Base-by-base conservation (phyloP, 2,797 vertebrate genomes). In the Mormyrops boulengeri region DNA sequence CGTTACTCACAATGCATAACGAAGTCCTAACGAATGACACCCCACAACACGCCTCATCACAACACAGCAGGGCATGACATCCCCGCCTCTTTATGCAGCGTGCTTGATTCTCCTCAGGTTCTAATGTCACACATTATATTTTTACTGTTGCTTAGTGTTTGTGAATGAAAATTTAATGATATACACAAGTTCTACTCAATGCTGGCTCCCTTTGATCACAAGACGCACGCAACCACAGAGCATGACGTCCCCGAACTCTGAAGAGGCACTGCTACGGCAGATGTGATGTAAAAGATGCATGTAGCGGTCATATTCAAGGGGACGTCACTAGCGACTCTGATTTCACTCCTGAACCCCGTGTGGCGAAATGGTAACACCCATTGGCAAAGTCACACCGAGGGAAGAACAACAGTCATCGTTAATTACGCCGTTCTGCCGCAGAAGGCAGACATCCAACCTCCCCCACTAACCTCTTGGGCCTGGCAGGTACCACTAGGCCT, bases 191-290 rank as follows among this genome's bases (percentile, higher is more conserved):
- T 38, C 66, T 73, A 17, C 66, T 38, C 12, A 17, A 73, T 1
- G 30, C 0, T 80, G 73, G 17, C 38, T 44, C 6, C 34, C 17
- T 80, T 80, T 44, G 73, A 44, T 47, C 73, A n/a, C 17, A 8
- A 38, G 66, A 73, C 4, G 30, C 66, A 73, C 30, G 30, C 12
- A 73, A 2, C 14, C 89, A 88, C 77, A 53, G n/a, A 85, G 80
- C 89, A 90, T 91, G 91, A 91, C 91, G 88, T 90, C 89, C 7
- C 12, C 55, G 30, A 86, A 66, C 82, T 60, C 47, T 84, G 60
- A 22, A 52, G 47, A 52, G 66, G 62, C 19, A 82, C 38, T 26
- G 19, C 38, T 80, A 77, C 52, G 50, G 34, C 57, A 85, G 8
- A 55, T 88, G 8, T 47, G 55, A 0, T 34, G 38, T 92, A 82